A percentile compares a stretch with the other conserved stretches of the same genome.
Conservation (phyloP, 2,113 vertebrate genomes). For the Promerops cafer region DNA sequence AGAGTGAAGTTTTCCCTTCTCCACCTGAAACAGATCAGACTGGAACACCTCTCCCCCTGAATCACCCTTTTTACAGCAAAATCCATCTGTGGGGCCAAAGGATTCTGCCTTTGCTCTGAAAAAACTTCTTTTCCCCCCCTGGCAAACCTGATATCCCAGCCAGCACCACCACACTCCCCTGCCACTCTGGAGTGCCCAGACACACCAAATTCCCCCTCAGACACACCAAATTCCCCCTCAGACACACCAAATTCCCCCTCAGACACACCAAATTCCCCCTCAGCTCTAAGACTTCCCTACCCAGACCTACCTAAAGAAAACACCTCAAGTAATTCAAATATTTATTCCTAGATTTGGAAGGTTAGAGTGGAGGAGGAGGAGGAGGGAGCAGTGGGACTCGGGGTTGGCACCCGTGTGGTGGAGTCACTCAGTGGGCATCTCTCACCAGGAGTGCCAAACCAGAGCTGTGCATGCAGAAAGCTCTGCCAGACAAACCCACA, state of each 20-base stretch:
- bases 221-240: background rate
- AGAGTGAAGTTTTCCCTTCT: background rate
- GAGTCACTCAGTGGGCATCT: background rate
- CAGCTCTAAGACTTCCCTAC: background rate
- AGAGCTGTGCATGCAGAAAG: background rate
- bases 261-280: background rate
- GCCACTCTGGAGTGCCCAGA: background rate
- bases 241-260: background rate
- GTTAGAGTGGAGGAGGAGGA: background rate
- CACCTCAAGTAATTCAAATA: background rate
- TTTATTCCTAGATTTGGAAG: background rate
- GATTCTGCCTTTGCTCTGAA: background rate
- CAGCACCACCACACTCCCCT: background rate
- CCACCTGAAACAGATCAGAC: background rate
- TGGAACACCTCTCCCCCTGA: background rate
- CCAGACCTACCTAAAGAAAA: conserved; percentile 6
- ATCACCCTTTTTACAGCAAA: background rate
- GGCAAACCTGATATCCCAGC: background rate
- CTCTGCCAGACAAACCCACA: background rate
- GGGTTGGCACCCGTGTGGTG: background rate
- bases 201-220: background rate
- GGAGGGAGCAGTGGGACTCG: background rate
- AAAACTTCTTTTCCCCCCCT: background rate
- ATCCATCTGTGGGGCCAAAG: background rate
- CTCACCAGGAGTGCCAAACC: background rate